Base-by-base conservation (phyloP, 1,140 invertebrate species). In the Melanaphis sacchari region DNA sequence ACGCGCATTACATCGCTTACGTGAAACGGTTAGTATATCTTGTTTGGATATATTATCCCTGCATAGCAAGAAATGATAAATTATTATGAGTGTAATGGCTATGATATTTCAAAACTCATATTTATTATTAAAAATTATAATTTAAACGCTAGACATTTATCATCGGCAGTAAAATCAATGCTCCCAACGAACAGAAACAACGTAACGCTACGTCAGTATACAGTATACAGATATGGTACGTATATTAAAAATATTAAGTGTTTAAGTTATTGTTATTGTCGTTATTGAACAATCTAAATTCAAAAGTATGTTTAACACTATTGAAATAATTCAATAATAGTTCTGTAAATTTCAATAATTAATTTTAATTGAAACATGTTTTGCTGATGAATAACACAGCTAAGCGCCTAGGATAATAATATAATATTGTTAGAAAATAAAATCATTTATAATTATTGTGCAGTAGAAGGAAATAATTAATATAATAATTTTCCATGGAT, bases 61-160 rank as follows among this genome's bases (percentile, higher is more conserved):
- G 6, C 59, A n/a, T 15, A 76, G 59, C 76, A 38, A 82, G 76
- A 38, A 46, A 87, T 43, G 41, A 87, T 46, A 87, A 87, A 87
- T 87, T 43, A 87, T 87, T 46, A 87, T 43, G 43, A n/a, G 4
- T 76, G 31, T n/a, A 87, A 87, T 36, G 85, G 49, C 85, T 43
- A 46, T n/a, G 85, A 87, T 87, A 46, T 87, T 21, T 87, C 85
- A 87, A 46, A 87, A 87, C 31, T 87, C 46, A 46, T 87, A 46
- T 87, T n/a, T 46, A 46, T 87, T 87, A 87, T 36, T 87, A 76
- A n/a, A 76, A 76, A 41, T 40, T 87, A 22, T 46, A 87, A 87
- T 87, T 31, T 36, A 36, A 87, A 87, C 7, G 1, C 31, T 7
- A n/a, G 31, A 87, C 85, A 46, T 87, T 87, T 87, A 87, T 46